Base-by-base conservation (phyloP, 2,888 invertebrate genomes). In the Leucozona laternaria region DNA sequence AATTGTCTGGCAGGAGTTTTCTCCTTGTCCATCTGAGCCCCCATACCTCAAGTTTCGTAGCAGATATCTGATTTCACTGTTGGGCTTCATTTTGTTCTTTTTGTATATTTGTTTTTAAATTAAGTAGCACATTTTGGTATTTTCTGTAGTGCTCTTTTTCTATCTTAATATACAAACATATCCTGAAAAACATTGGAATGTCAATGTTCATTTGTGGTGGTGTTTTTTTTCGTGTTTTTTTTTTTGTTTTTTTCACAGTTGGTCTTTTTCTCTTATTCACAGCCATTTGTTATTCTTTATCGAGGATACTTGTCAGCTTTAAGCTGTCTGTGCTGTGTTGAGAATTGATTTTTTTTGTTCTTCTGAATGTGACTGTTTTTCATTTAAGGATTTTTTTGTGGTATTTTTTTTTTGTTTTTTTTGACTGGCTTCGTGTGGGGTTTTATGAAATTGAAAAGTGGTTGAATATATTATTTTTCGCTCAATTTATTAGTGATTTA, bases 231-330 rank as follows among this genome's bases (percentile, higher is more conserved):
- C 25, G 31, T 57, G n/a, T 58, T 34, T 17, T 10, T n/a, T 22
- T n/a, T 28, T 11, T 28, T n/a, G 25, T 11, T 28, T 17, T 10
- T 48, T 2, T 62, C n/a, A 34, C 31, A 34, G 25, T 40, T 62
- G 25, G 5, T 22, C 17, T 37, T 66, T 31, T 62, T 25, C n/a
- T 34, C 37, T 53, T 31, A 53, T 68, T 68, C 25, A 68, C 37
- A 53, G 71, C 66, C 72, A 68, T 82, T 82, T 78, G 58, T 82
- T 81, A 81, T 68, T 53, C 82, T 68, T 77, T 60, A 77, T 34
- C 34, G 53, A 48, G 53, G 60, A 60, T 78, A 60, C 68, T 62
- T 82, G 82, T 78, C 60, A 82, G 68, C 43, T 78, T 78, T 82
- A 72, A 77, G 72, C 72, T 77, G 34, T 68, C 31, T 37, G 45